Percentiles rank a stretch among this genome's conserved stretches.
phyloP scores from a whole-genome alignment of 1,140 invertebrate species.

The Zaprionus inermis region DNA sequence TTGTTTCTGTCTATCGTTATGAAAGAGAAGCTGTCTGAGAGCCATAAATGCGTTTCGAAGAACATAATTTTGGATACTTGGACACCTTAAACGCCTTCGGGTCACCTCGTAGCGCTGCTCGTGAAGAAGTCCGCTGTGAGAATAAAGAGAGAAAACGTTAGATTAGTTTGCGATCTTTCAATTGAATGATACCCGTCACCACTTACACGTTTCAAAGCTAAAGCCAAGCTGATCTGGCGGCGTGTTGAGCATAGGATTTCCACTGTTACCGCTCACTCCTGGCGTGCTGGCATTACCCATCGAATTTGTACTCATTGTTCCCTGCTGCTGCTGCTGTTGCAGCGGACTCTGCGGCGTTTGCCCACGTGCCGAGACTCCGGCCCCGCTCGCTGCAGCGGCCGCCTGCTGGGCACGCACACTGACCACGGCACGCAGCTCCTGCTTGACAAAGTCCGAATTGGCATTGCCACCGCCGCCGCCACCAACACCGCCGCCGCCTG shows the following conservation, averaged over 20 bases:
- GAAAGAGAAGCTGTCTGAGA: constrained; percentile 43
- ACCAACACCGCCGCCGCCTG: constrained; percentile 26
- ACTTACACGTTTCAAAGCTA: constrained; percentile 80
- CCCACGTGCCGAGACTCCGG: constrained; percentile 56
- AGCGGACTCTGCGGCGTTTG: constrained; percentile 81
- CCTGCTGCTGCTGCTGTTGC: constrained; percentile 37
- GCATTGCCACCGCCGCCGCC: constrained; percentile 64
- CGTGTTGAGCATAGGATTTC: constrained; percentile 74
- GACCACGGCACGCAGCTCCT: constrained; percentile 94
- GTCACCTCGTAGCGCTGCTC: constrained; percentile 80
- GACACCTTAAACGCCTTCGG: constrained; percentile 59
- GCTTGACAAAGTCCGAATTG: constrained; percentile 92
- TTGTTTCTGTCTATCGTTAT: constrained; percentile 22
- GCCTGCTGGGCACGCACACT: constrained; percentile 90
- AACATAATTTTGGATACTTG: constrained; percentile 41
- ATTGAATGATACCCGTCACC: constrained; percentile 6
- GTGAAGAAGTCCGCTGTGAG: constrained; percentile 74
- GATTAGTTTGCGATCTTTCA: not conserved
- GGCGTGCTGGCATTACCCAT: constrained; percentile 69
- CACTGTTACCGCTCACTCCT: constrained; percentile 58
- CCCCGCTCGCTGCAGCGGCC: constrained; percentile 64
- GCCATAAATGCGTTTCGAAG: constrained; percentile 74
- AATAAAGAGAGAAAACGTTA: not conserved
- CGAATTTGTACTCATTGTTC: constrained; percentile 78
- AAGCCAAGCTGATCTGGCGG: constrained; percentile 80